Evolutionary conservation across 2,888 invertebrate genomes (phyloP).

Genomic region (Morpho helenor): DNA sequence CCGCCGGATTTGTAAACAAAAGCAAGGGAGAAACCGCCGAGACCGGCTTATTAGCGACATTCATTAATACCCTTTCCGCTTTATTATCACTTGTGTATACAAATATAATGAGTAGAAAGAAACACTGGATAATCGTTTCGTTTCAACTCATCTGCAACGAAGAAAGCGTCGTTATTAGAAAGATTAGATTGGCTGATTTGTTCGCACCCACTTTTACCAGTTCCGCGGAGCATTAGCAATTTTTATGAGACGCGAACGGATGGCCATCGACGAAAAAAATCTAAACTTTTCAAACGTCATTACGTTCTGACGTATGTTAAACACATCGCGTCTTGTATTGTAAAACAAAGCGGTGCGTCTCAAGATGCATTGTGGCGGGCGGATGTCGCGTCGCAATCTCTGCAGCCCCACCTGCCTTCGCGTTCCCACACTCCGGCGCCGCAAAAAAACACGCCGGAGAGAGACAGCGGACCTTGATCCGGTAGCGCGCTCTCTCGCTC

Average conservation of each 20-base stretch:
- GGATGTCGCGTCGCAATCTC: constrained; percentile 79
- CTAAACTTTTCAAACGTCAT: constrained; percentile 51
- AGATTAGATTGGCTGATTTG: constrained; percentile 21
- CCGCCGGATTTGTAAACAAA: constrained; percentile 58
- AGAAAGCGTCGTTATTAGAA: constrained; percentile 14
- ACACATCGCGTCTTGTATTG: constrained; percentile 59
- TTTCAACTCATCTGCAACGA: constrained; percentile 9
- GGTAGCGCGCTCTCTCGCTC: constrained; percentile 56
- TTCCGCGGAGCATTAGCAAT: constrained; percentile 29
- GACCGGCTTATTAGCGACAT: constrained; percentile 35
- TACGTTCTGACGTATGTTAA: constrained; percentile 62
- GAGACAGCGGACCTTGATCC: constrained; percentile 45
- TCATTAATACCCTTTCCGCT: constrained; percentile 30
- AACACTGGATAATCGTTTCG: neutral
- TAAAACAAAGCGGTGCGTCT: constrained; percentile 46
- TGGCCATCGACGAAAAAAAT: constrained; percentile 30
- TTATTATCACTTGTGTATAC: constrained; percentile 25
- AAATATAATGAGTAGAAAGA: neutral
- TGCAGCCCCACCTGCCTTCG: constrained; percentile 76
- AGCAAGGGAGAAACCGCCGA: constrained; percentile 34
- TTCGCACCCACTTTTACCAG: constrained; percentile 24
- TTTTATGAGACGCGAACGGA: constrained; percentile 26
- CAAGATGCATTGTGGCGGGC: constrained; percentile 75
- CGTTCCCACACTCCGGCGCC: constrained; percentile 79
- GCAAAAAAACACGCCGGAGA: constrained; percentile 71